Conservation (phyloP, 2,113 vertebrate species). For the Ptyas mucosa region DNA sequence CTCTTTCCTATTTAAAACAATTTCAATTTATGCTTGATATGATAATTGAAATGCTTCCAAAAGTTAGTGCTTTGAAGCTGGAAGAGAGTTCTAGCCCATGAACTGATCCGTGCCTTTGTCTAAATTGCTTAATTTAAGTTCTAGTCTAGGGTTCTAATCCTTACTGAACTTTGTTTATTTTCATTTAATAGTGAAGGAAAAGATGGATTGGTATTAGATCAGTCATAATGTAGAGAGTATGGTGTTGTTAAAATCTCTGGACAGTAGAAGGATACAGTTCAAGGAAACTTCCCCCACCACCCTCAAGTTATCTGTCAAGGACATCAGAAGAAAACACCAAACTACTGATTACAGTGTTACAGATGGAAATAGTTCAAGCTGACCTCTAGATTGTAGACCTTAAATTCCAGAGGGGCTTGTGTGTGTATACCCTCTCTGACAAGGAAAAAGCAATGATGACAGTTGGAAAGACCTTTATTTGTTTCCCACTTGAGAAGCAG, state of each 20-base stretch:
- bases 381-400: neutral
- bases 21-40: constrained; percentile 57
- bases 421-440: neutral
- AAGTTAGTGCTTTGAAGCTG: constrained; percentile 18
- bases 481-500: neutral
- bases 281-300: neutral
- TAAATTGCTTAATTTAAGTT: neutral
- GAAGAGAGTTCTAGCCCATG: constrained; percentile 16
- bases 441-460: constrained; percentile 14
- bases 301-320: neutral
- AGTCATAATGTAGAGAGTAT: neutral
- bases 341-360: neutral
- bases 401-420: neutral
- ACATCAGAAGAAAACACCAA: neutral
- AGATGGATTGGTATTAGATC: neutral
- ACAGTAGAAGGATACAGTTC: neutral
- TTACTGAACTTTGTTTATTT: constrained; percentile 7
- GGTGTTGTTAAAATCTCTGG: constrained; percentile 7
- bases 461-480: neutral
- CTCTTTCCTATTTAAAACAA: constrained; percentile 31
- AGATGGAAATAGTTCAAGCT: constrained; percentile 22
- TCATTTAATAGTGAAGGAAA: constrained; percentile 28
- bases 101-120: constrained; percentile 25
- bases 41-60: constrained; percentile 59
- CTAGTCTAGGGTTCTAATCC: neutral